Evolutionary conservation across 2,888 invertebrate species (phyloP), one percentile per base, ranked within the genome.

Genomic region (Polyommatus iphigenia): DNA sequence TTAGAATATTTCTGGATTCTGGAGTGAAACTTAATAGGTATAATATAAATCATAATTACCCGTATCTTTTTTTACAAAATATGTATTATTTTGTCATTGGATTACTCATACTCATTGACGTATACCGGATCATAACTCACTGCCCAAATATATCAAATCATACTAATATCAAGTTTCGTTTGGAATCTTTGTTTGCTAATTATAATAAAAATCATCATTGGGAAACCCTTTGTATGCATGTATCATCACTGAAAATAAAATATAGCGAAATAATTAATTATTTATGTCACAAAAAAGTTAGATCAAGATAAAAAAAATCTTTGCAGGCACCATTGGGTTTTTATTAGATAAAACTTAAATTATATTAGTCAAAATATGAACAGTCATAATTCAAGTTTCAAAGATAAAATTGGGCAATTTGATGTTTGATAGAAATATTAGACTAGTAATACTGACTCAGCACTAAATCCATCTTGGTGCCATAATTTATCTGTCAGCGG

Each of bases 401-500:
- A 32, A 67, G 2, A 67, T 67, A 67, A 32, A 32, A 67, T 67
- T 67, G 67, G 29, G 29, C 32, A 67, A 67, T 62, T 20, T 20
- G 24, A 62, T 67, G 67, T 67, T 29, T 29, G 67, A 29, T 29
- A n/a, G 41, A 71, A 41, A 71, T 41, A 71, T 36, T 71, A 7
- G 71, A 36, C 32, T 41, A 36, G 41, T 71, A 32, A 71, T 71
- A 18, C 36, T 71, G 71, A 71, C 41, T 71, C 71, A 71, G 71
- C 71, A 41, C 32, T 36, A 36, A 71, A 67, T 67, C 18, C 67
- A 67, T 15, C 29, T 67, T 67, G 15, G 67, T 72, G 41, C 36
- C n/a, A 72, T 41, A 20, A 41, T 72, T 72, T 41, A 41, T 20
- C 72, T 72, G 72, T 72, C 72, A 72, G 72, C n/a, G 41, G 15